phyloP scores from a whole-genome alignment of 2,113 vertebrate species.

The Kryptolebias marmoratus region DNA sequence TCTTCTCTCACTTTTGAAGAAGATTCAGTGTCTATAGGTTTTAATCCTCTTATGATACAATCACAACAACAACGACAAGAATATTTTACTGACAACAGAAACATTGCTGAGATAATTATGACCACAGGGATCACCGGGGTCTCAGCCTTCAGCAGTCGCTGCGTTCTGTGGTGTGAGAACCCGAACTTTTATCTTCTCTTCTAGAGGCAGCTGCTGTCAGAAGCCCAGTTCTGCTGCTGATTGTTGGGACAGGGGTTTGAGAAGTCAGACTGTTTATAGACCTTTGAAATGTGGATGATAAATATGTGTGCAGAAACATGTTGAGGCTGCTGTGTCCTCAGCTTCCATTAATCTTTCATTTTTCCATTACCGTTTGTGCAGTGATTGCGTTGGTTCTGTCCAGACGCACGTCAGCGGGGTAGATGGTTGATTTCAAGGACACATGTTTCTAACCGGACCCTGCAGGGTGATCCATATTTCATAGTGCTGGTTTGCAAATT shows the following conservation, averaged over 20 bases:
- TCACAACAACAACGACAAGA: no score
- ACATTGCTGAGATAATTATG: no score
- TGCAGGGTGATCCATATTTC: no score
- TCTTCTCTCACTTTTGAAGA: no score
- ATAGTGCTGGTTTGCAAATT: slow-evolving; percentile 7
- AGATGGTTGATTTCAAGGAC: slow-evolving; percentile 13
- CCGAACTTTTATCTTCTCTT: no score
- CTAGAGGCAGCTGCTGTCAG: background rate
- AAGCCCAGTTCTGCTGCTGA: background rate
- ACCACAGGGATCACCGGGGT: no score
- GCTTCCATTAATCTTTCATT: background rate
- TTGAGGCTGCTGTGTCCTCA: background rate
- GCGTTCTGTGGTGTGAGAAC: background rate
- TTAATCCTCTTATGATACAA: no score
- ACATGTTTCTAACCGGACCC: background rate
- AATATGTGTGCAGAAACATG: background rate
- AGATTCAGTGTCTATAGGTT: no score
- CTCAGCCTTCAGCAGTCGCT: background rate
- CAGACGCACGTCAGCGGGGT: slow-evolving; percentile 1
- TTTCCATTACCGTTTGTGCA: slow-evolving; percentile 1
- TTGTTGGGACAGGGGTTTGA: background rate
- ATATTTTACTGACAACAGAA: no score
- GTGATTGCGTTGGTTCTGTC: background rate
- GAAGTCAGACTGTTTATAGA: background rate
- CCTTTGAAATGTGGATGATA: background rate